These are phyloP conservation scores for Pangasius macronema DNA, from an alignment of 2,797 vertebrate species.

Conservation along the genomic window DNA sequence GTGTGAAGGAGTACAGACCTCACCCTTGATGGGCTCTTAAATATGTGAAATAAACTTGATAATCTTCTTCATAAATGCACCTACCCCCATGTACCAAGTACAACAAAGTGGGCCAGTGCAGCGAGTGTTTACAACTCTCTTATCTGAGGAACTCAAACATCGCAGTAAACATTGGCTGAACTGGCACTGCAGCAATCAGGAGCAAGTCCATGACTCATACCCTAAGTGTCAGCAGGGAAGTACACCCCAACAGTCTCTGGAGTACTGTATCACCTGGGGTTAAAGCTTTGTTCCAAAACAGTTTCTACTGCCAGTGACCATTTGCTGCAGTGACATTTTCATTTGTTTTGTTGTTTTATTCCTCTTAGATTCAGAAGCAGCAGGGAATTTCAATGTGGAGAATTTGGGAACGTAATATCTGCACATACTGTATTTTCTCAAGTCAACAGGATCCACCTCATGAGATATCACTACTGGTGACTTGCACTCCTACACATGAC, in stretches of 20 bases:
- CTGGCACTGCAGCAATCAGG: background rate
- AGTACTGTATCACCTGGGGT: background rate
- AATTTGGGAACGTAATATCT: background rate
- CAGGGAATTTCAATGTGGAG: background rate
- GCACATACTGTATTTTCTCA: background rate
- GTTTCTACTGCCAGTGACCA: background rate
- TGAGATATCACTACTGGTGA: background rate
- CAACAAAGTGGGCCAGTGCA: background rate
- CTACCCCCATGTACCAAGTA: background rate
- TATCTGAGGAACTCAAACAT: background rate
- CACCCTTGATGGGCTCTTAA: background rate
- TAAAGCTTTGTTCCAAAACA: background rate
- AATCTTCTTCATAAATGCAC: background rate
- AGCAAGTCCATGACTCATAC: background rate
- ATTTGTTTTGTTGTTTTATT: background rate
- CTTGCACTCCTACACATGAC: background rate
- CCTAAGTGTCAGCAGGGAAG: background rate
- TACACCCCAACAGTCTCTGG: background rate
- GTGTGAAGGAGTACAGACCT: background rate
- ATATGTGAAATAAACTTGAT: background rate
- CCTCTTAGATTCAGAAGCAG: background rate
- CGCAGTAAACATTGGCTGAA: background rate
- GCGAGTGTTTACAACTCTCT: background rate
- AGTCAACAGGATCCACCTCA: background rate
- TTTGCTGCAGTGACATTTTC: background rate